phyloP scores from a whole-genome alignment of 2,113 vertebrate species.

The Abramis brama region DNA sequence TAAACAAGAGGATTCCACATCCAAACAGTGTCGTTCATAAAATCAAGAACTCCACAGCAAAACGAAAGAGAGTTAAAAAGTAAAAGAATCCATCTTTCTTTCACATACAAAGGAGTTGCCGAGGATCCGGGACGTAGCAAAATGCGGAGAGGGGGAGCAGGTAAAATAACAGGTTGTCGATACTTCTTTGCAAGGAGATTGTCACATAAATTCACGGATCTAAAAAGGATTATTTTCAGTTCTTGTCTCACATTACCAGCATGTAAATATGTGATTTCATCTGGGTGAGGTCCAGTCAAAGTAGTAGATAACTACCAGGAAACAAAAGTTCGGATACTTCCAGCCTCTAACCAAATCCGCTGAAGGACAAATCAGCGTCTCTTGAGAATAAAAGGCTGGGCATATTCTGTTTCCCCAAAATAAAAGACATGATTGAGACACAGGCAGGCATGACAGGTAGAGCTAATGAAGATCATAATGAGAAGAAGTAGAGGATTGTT shows the following conservation, averaged over 20 bases:
- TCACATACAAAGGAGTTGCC: constrained; percentile 52
- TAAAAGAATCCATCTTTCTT: constrained; percentile 56
- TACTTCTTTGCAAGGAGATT: constrained; percentile 57
- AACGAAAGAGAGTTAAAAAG: constrained; percentile 48
- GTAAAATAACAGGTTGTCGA: constrained; percentile 60
- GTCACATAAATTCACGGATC: constrained; percentile 63
- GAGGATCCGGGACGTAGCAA: constrained; percentile 64
- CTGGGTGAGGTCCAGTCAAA: constrained; percentile 71
- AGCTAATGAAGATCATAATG: constrained; percentile 59
- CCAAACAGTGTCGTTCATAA: constrained; percentile 60
- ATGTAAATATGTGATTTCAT: constrained; percentile 72
- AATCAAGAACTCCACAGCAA: constrained; percentile 77
- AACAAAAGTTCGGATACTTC: constrained; percentile 64
- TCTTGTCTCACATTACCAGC: constrained; percentile 68
- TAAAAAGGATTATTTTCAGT: constrained; percentile 63
- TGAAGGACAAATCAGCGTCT: constrained; percentile 65
- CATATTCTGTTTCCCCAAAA: constrained; percentile 75
- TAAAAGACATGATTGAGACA: constrained; percentile 56
- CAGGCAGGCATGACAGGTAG: constrained; percentile 24
- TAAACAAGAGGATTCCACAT: constrained; percentile 64
- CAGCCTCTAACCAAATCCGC: constrained; percentile 62
- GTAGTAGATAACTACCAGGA: constrained; percentile 69
- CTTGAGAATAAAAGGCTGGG: constrained; percentile 67
- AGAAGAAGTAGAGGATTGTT: constrained; percentile 45
- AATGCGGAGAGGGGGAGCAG: constrained; percentile 70